Evolutionary conservation across 2,888 invertebrate species (phyloP).

Genomic region (Agrochola lota): DNA sequence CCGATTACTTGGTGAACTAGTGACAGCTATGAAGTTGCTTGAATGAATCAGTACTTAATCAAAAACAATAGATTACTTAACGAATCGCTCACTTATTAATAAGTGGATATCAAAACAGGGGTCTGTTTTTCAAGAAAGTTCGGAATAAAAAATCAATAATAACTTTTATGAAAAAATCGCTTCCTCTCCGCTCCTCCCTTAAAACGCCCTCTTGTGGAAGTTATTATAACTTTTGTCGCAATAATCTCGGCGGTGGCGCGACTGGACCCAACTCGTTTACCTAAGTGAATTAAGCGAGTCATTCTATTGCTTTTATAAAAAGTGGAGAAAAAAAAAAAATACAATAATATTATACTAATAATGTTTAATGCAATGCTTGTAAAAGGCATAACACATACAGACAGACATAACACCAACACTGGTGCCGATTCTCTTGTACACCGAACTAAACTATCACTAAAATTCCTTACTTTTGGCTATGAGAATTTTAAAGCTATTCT

Average conservation of each 20-base stretch:
- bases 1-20: not conserved
- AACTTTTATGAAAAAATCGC: not conserved
- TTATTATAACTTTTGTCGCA: slow-evolving; percentile 76
- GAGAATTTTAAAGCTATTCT: no score
- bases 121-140: not conserved
- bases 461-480: no score
- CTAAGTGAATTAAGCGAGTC: slow-evolving; percentile 44
- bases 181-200: not conserved
- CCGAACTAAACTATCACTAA: no score
- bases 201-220: slow-evolving; percentile 55
- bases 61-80: not conserved
- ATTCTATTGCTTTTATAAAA: slow-evolving; percentile 12
- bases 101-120: not conserved
- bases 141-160: not conserved
- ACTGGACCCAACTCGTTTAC: slow-evolving; percentile 66
- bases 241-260: slow-evolving; percentile 63
- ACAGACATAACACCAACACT: no score
- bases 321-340: no score
- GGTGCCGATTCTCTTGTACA: no score
- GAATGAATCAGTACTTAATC: not conserved
- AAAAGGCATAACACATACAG: no score
- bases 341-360: no score
- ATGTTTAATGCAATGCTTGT: no score
- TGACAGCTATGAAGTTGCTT: not conserved
- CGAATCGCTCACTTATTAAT: not conserved